These are phyloP conservation scores for Rhagonycha fulva DNA, from an alignment of 2,888 invertebrate species.

Conservation along the genomic window DNA sequence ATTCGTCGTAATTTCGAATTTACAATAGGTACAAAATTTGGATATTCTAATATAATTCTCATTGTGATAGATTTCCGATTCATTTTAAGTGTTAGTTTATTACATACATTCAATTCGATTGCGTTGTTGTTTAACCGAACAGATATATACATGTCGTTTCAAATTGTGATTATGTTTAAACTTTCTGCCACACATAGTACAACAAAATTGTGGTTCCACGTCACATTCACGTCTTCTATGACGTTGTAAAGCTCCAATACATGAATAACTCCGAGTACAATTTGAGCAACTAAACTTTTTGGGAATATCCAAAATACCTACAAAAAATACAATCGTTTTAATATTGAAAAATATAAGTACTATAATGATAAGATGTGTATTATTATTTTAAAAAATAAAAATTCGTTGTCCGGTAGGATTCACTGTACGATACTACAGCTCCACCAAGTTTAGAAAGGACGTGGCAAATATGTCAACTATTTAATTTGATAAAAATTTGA, in stretches of 20 bases:
- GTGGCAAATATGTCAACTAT: too few species aligned
- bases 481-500: too few species aligned
- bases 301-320: not conserved
- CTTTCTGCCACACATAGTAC: slow-evolving; percentile 17
- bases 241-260: not conserved
- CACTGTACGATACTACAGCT: too few species aligned
- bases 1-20: too few species aligned
- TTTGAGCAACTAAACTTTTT: slow-evolving; percentile 12
- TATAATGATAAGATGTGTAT: not conserved
- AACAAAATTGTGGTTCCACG: slow-evolving; percentile 16
- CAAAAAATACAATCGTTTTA: not conserved
- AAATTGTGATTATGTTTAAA: slow-evolving; percentile 29
- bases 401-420: not conserved
- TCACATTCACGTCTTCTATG: slow-evolving; percentile 8
- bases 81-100: not conserved
- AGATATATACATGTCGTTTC: slow-evolving; percentile 1
- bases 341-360: not conserved
- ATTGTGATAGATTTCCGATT: not conserved
- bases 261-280: slow-evolving; percentile 6
- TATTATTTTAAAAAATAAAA: not conserved
- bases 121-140: not conserved
- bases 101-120: not conserved
- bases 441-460: too few species aligned
- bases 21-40: not conserved
- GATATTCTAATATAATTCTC: not conserved